These are phyloP conservation scores for Paramuricea clavata DNA, from an alignment of 92 coral and sea anemone genomes.

Conservation along the genomic window DNA sequence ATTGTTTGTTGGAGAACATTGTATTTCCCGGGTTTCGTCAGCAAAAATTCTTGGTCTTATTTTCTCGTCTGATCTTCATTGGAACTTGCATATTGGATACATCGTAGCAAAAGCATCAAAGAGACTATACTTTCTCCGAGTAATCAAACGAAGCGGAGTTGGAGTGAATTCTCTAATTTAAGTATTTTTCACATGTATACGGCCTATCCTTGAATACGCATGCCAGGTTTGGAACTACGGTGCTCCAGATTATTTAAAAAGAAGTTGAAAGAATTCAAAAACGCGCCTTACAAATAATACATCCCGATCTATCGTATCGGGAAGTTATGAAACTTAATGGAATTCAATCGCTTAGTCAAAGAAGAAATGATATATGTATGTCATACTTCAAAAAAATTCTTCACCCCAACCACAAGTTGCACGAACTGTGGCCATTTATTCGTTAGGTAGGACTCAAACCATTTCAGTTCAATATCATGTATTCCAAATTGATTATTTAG, in stretches of 20 bases:
- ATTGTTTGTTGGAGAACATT: constrained; percentile 7
- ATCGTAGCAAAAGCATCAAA: constrained; percentile 12
- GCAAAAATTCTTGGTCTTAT: no score
- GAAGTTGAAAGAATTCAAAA: constrained; percentile 29
- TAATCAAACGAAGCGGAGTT: constrained; percentile 13
- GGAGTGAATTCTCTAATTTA: background rate
- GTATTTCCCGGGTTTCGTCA: constrained; percentile 17
- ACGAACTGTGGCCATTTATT: no score
- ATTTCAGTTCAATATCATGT: no score
- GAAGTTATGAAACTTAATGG: background rate
- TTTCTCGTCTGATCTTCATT: constrained; percentile 40
- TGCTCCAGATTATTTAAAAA: constrained; percentile 27
- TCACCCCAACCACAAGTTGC: no score
- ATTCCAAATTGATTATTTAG: no score
- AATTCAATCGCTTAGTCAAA: background rate
- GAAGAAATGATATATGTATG: constrained; percentile 13
- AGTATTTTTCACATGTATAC: constrained; percentile 45
- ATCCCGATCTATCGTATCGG: background rate
- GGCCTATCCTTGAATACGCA: constrained; percentile 31
- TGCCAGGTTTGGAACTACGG: constrained; percentile 44
- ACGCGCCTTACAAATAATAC: background rate
- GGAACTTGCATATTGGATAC: constrained; percentile 42
- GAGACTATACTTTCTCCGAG: constrained; percentile 15
- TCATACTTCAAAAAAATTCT: constrained; percentile 10
- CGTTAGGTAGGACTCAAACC: no score